Evolutionary conservation across 2,113 vertebrate species (phyloP).

Genomic region (Peromyscus maniculatus): DNA sequence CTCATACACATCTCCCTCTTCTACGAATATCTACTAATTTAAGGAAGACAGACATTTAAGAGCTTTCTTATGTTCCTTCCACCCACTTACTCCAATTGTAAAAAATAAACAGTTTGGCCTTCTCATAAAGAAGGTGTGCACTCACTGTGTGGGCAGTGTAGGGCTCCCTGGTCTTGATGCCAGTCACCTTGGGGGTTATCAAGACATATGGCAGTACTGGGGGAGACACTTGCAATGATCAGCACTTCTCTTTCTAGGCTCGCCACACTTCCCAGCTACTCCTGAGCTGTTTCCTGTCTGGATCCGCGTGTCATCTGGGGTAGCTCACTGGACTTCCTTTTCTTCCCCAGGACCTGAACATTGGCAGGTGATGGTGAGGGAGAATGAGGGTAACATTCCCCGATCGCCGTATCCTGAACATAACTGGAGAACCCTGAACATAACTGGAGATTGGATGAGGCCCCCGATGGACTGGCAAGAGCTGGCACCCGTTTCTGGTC

Average conservation of each 20-base stretch:
- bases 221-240: neutral
- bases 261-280: neutral
- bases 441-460: conserved; percentile 19
- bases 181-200: neutral
- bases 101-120: neutral
- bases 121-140: neutral
- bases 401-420: conserved; percentile 21
- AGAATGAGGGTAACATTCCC: neutral
- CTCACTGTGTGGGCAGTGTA: neutral
- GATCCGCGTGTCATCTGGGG: neutral
- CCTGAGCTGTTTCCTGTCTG: no score
- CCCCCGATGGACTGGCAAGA: neutral
- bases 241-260: neutral
- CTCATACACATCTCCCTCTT: neutral
- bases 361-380: neutral
- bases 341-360: neutral
- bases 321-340: neutral
- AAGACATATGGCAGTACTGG: neutral
- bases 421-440: neutral
- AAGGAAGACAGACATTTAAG: neutral
- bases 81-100: neutral
- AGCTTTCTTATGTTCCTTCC: neutral
- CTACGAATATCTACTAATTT: neutral
- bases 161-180: neutral
- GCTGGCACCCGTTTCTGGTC: neutral